phyloP scores from a whole-genome alignment of 1,140 invertebrate genomes.

The Drosophila elegans region DNA sequence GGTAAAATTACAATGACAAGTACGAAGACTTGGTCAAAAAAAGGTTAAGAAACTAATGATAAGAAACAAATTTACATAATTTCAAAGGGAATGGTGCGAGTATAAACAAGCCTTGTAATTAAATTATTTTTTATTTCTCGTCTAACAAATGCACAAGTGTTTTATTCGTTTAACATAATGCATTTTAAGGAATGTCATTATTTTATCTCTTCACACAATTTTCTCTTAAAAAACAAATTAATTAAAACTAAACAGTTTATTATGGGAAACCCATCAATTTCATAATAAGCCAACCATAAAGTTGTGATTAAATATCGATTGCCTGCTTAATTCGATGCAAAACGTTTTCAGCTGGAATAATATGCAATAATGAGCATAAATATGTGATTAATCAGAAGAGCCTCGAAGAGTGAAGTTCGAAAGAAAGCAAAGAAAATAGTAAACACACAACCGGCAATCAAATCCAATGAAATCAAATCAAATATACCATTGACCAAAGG shows the following conservation, averaged over 20 bases:
- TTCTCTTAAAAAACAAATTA: constrained; percentile 26
- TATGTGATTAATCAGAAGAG: constrained; percentile 57
- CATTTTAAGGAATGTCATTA: neutral
- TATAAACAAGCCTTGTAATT: neutral
- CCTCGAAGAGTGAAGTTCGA: constrained; percentile 39
- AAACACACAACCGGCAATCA: constrained; percentile 23
- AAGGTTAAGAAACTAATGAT: neutral
- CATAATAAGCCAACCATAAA: constrained; percentile 57
- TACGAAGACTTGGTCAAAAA: neutral
- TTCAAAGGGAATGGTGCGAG: neutral
- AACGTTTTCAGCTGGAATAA: constrained; percentile 62
- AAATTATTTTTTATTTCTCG: too few species aligned
- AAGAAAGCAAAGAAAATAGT: constrained; percentile 58
- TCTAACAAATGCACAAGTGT: too few species aligned
- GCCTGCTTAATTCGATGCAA: constrained; percentile 41
- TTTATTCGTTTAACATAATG: too few species aligned
- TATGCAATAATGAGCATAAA: constrained; percentile 58
- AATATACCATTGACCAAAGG: constrained; percentile 31
- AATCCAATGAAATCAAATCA: constrained; percentile 42
- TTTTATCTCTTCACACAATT: neutral
- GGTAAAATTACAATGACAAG: constrained; percentile 1
- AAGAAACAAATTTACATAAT: too few species aligned
- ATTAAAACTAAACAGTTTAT: constrained; percentile 6
- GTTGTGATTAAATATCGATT: constrained; percentile 72
- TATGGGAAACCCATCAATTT: constrained; percentile 22